A percentile compares a stretch with the other conserved stretches of the same genome.
Conservation (phyloP, 2,888 invertebrate genomes). For the Clusia tigrina region DNA sequence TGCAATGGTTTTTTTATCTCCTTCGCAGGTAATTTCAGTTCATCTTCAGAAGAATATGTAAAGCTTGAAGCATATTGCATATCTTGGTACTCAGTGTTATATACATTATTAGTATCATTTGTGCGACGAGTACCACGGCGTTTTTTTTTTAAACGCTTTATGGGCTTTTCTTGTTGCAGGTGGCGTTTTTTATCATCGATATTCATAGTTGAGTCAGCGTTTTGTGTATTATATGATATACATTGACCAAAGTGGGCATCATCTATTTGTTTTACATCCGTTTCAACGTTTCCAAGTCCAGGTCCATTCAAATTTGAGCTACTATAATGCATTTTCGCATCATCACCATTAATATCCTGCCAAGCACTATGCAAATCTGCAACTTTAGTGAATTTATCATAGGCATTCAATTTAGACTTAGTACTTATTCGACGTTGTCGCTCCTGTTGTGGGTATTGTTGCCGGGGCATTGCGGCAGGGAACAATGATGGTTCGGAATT, state of each 20-base stretch:
- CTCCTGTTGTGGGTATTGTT: not conserved
- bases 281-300: conserved; percentile 13
- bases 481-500: conserved; percentile 18
- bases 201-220: not conserved
- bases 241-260: conserved; percentile 27
- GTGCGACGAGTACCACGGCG: conserved; percentile 33
- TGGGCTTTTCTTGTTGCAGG: conserved; percentile 36
- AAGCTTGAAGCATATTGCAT: conserved; percentile 48
- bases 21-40: conserved; percentile 42
- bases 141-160: conserved; percentile 48
- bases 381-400: conserved; percentile 52
- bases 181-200: conserved; percentile 13
- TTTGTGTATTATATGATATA: no score
- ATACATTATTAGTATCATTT: conserved; percentile 8
- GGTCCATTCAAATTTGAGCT: not conserved
- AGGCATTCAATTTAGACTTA: conserved; percentile 38
- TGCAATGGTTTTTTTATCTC: not conserved
- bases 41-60: conserved; percentile 66
- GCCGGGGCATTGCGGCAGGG: conserved; percentile 38
- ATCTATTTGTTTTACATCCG: not conserved
- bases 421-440: conserved; percentile 2
- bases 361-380: conserved; percentile 60
- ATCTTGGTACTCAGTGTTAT: conserved; percentile 29
- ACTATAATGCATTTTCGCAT: conserved; percentile 16
- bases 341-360: conserved; percentile 55